Evolutionary conservation across 2,888 invertebrate species (phyloP).

Genomic region (Cerceris ruficornis): DNA sequence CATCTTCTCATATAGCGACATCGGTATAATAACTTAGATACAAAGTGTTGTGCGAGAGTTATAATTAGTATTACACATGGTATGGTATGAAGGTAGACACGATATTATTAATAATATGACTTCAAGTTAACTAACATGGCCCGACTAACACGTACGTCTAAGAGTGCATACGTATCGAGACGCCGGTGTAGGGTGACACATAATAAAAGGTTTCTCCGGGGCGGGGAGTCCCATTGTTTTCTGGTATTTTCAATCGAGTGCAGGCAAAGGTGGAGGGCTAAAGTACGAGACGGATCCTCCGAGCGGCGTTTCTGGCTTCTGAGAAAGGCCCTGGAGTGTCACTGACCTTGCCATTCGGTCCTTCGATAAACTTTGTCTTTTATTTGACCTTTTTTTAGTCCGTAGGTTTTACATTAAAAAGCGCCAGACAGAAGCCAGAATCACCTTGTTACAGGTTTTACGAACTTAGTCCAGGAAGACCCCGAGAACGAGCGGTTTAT

Average conservation of each 20-base stretch:
- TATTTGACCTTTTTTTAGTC: neutral
- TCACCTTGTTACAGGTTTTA: constrained; percentile 52
- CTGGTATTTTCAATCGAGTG: constrained; percentile 50
- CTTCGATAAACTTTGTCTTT: constrained; percentile 12
- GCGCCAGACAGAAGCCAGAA: constrained; percentile 64
- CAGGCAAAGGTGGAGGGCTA: constrained; percentile 61
- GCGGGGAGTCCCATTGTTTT: constrained; percentile 19
- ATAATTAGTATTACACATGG: constrained; percentile 69
- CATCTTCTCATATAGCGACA: constrained; percentile 55
- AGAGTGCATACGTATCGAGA: constrained; percentile 51
- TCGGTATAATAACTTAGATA: constrained; percentile 70
- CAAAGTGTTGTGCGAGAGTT: constrained; percentile 63
- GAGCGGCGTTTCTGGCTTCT: constrained; percentile 67
- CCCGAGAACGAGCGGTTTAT: constrained; percentile 58
- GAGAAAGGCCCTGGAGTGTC: constrained; percentile 54
- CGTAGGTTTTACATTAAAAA: neutral
- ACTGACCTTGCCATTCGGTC: constrained; percentile 5
- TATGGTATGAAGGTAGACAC: constrained; percentile 53
- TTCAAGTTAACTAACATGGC: constrained; percentile 42
- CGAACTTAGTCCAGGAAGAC: constrained; percentile 56
- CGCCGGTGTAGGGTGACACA: constrained; percentile 32
- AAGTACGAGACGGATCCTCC: constrained; percentile 56
- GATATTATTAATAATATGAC: constrained; percentile 42
- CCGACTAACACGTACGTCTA: constrained; percentile 38
- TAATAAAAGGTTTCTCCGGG: constrained; percentile 23